These are phyloP conservation scores for Venusia cambrica DNA, from an alignment of 2,888 invertebrate species.

Conservation along the genomic window DNA sequence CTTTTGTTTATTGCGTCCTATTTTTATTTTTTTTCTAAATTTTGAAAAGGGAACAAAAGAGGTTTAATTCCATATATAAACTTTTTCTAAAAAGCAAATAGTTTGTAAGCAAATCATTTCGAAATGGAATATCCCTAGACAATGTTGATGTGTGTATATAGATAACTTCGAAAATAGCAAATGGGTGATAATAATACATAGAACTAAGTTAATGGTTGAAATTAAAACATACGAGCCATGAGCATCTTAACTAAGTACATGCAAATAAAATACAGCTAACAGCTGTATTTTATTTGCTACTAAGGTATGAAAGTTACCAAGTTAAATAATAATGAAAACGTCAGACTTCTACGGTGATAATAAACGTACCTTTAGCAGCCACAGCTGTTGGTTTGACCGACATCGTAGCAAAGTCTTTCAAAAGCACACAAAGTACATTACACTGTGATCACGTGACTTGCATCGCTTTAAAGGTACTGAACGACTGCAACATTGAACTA, in stretches of 20 bases:
- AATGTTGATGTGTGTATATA: too few species aligned
- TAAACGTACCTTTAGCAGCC: constrained; percentile 53
- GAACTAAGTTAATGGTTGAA: constrained; percentile 2
- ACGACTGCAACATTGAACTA: constrained; percentile 7
- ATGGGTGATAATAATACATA: too few species aligned
- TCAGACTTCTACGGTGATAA: constrained; percentile 3
- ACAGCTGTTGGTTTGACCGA: constrained; percentile 56
- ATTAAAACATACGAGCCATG: constrained; percentile 4
- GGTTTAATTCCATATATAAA: too few species aligned
- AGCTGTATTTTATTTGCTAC: too few species aligned
- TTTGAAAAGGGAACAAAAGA: too few species aligned
- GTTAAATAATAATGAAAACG: constrained; percentile 6
- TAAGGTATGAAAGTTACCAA: constrained; percentile 1
- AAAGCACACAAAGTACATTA: constrained; percentile 33
- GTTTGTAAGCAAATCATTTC: too few species aligned
- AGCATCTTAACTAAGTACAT: constrained; percentile 3
- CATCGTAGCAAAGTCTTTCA: constrained; percentile 42
- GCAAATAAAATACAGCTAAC: constrained; percentile 10
- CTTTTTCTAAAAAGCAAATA: too few species aligned
- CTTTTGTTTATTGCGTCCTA: too few species aligned
- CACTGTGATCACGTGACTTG: constrained; percentile 28
- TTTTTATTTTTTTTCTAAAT: too few species aligned
- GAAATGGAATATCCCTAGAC: too few species aligned
- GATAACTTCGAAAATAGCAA: too few species aligned
- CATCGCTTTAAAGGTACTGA: constrained; percentile 25